Percentiles rank a stretch among this genome's conserved stretches.
These are phyloP conservation scores for Isoperla grammatica DNA, from an alignment of 2,888 invertebrate species.

Conservation along the genomic window DNA sequence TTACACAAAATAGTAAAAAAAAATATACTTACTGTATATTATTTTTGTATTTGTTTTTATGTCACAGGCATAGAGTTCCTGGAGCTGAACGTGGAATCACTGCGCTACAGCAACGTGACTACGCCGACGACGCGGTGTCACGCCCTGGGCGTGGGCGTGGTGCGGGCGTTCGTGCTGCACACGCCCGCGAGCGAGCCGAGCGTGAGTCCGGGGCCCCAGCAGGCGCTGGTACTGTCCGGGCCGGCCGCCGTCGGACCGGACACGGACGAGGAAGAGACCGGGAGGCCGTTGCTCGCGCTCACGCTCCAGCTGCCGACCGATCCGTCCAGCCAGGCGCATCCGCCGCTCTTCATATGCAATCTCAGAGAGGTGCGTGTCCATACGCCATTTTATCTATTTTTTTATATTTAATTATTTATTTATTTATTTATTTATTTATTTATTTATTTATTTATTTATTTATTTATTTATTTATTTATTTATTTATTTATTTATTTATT, in stretches of 20 bases:
- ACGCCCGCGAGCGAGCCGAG: background rate
- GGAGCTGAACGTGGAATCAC: slow-evolving; percentile 54
- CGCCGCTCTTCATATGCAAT: slow-evolving; percentile 48
- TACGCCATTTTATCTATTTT: too few species aligned
- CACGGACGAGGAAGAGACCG: slow-evolving; percentile 33
- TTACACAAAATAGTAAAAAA: too few species aligned
- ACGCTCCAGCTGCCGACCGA: slow-evolving; percentile 46
- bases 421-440: background rate
- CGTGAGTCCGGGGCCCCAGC: slow-evolving; percentile 33
- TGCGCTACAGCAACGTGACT: slow-evolving; percentile 34
- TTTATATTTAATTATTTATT: slow-evolving; percentile 31
- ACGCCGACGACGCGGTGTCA: slow-evolving; percentile 20
- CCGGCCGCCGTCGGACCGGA: slow-evolving; percentile 41
- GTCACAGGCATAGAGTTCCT: slow-evolving; percentile 54
- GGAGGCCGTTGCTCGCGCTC: slow-evolving; percentile 41
- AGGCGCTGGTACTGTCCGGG: slow-evolving; percentile 52
- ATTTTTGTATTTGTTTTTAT: too few species aligned
- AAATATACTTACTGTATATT: too few species aligned
- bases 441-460: too few species aligned
- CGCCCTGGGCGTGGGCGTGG: slow-evolving; percentile 36
- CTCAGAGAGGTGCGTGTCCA: slow-evolving; percentile 45
- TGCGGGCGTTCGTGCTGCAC: slow-evolving; percentile 50
- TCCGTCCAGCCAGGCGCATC: slow-evolving; percentile 44
- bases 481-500: too few species aligned
- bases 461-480: too few species aligned